Evolutionary conservation across 2,113 vertebrate species (phyloP).

Genomic region (Anarhynchus alexandrinus): DNA sequence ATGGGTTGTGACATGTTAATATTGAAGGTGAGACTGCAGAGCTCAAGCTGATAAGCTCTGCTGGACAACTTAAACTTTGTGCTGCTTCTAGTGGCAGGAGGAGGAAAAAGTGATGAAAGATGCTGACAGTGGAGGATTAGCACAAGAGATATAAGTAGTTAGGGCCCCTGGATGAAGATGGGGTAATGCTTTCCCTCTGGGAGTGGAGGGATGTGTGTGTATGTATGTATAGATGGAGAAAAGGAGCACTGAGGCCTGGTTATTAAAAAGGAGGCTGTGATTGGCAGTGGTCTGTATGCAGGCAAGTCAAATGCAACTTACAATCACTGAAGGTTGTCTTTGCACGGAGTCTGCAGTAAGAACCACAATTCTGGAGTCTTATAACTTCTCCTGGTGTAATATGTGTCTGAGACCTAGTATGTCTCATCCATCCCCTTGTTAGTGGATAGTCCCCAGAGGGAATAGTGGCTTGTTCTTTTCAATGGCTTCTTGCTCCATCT

Average conservation of each 20-base stretch:
- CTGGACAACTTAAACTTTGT: neutral
- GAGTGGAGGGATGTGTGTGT: neutral
- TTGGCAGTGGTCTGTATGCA: neutral
- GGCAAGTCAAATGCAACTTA: neutral
- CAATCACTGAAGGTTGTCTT: neutral
- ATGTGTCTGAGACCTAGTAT: neutral
- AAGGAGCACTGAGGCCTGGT: neutral
- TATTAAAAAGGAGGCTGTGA: neutral
- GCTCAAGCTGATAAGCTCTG: neutral
- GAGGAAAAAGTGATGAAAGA: neutral
- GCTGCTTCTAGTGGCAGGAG: neutral
- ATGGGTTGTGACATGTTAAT: neutral
- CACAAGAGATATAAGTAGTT: neutral
- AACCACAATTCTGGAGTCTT: neutral
- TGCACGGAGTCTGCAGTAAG: neutral
- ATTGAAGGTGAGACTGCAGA: neutral
- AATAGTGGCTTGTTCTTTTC: neutral
- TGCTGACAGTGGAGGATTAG: neutral
- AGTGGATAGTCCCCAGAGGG: neutral
- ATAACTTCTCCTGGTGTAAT: neutral
- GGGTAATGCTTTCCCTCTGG: neutral
- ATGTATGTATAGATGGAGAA: neutral
- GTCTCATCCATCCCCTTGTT: neutral
- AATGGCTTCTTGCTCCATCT: neutral
- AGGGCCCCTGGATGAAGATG: neutral